Base-by-base conservation (phyloP, 2,113 vertebrate genomes). In the Carlito syrichta region DNA sequence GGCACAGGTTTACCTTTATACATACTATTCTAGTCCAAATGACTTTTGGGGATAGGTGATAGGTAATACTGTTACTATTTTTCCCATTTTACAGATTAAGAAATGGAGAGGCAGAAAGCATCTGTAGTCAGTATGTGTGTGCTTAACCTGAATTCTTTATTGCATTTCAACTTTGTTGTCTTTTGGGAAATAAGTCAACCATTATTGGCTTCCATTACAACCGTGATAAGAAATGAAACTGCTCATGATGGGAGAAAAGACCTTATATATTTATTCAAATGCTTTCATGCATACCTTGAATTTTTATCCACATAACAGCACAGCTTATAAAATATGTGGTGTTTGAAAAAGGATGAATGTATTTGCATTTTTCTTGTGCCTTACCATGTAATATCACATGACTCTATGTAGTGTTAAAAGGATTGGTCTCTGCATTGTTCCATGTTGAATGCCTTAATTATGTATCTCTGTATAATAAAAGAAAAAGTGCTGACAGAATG, bases 401-500 rank as follows among this genome's bases (percentile, higher is more conserved):
- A 76, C 52, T 96, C 84, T 30, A 2, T 86, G 50, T 43, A 73
- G 95, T 96, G 48, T 88, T 95, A 95, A 90, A 97, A 84, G 69
- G 27, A 85, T 95, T 50, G 95, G 86, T 77, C 13, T 94, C 43
- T 63, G 38, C 96, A 6, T 94, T 97, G 43, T 95, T 92, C 88
- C 96, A 71, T 97, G 74, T 91, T 98, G 98, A 97, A 97, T 88
- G 81, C 74, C 97, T 95, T 97, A 96, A 97, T 98, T 98, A 95
- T 97, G 91, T 79, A 88, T 91, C 97, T 97, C 91, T 45, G 43
- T 96, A 82, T 91, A 82, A 97, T 97, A 98, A 98, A 98, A 95
- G 96, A 60, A 98, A 99, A 99, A 99, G 98, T 98, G 98, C 98
- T 99, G 99, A 99, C 99, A 99, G 98, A 98, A 98, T 98, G 98